Evolutionary conservation across 92 coral and sea anemone genomes (phyloP).

Genomic region (Zoanthus sansibaricus): DNA sequence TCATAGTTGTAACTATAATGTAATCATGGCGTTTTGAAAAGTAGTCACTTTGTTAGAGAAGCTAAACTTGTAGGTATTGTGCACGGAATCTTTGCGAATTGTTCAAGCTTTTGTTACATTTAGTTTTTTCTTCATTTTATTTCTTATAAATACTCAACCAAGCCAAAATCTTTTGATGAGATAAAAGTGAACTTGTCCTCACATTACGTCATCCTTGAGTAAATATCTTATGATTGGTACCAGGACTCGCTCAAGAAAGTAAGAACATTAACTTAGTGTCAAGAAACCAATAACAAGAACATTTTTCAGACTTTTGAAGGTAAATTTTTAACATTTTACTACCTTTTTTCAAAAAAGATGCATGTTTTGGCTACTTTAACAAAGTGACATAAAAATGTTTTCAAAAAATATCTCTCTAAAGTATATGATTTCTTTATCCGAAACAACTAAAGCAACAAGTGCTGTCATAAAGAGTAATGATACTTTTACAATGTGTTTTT

Average conservation of each 20-base stretch:
- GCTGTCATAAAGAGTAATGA: neutral
- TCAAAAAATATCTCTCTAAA: neutral
- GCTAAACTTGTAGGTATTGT: neutral
- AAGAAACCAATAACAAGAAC: neutral
- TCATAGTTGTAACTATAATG: too few relatives aligned
- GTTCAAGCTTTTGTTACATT: neutral
- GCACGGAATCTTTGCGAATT: neutral
- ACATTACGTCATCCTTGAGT: constrained; percentile 3
- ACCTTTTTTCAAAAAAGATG: neutral
- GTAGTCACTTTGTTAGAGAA: neutral
- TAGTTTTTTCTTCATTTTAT: neutral
- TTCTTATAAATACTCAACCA: neutral
- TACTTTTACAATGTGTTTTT: neutral
- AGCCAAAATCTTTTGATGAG: neutral
- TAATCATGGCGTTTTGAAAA: too few relatives aligned
- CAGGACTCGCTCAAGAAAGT: neutral
- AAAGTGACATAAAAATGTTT: neutral
- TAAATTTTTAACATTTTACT: neutral
- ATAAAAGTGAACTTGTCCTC: neutral
- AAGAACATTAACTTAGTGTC: neutral
- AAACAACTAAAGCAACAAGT: neutral
- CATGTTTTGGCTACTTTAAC: neutral
- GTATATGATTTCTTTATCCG: neutral
- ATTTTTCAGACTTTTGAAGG: neutral
- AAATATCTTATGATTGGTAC: neutral